Evolutionary conservation across 2,797 vertebrate genomes (phyloP).

Genomic region (Adelosebastes latens): DNA sequence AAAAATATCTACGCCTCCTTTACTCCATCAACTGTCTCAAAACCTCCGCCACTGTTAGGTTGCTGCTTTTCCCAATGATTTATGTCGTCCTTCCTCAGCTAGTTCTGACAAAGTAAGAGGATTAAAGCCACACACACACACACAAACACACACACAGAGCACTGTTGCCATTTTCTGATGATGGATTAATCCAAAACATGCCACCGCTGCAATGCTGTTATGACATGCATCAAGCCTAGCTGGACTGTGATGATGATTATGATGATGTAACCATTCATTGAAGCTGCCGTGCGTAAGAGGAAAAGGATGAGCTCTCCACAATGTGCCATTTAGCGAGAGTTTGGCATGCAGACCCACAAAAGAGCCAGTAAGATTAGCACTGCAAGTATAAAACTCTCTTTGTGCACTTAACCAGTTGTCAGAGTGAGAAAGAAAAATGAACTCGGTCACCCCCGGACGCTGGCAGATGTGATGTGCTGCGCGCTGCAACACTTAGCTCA

Average conservation of each 20-base stretch:
- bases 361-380: slow-evolving; percentile 60
- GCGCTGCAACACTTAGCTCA: slow-evolving; percentile 48
- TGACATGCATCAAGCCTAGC: slow-evolving; percentile 55
- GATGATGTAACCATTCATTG: slow-evolving; percentile 70
- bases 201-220: slow-evolving; percentile 61
- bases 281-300: slow-evolving; percentile 31
- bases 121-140: slow-evolving; percentile 55
- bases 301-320: slow-evolving; percentile 59
- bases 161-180: slow-evolving; percentile 76
- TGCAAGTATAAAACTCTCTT: slow-evolving; percentile 67
- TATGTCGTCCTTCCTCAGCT: slow-evolving; percentile 57
- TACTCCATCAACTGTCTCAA: slow-evolving; percentile 14
- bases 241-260: slow-evolving; percentile 21
- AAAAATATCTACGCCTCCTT: not conserved
- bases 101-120: slow-evolving; percentile 73
- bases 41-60: not conserved
- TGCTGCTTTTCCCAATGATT: slow-evolving; percentile 53
- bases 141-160: slow-evolving; percentile 4
- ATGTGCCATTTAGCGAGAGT: slow-evolving; percentile 61
- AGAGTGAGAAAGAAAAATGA: slow-evolving; percentile 51
- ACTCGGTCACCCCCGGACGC: slow-evolving; percentile 69
- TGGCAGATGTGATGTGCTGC: slow-evolving; percentile 59
- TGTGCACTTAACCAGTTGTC: slow-evolving; percentile 73
- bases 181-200: slow-evolving; percentile 80
- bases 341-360: slow-evolving; percentile 65